A percentile compares a stretch with the other conserved stretches of the same genome.
Conservation (phyloP, 2,113 vertebrate species). For the Mesitornis unicolor region DNA sequence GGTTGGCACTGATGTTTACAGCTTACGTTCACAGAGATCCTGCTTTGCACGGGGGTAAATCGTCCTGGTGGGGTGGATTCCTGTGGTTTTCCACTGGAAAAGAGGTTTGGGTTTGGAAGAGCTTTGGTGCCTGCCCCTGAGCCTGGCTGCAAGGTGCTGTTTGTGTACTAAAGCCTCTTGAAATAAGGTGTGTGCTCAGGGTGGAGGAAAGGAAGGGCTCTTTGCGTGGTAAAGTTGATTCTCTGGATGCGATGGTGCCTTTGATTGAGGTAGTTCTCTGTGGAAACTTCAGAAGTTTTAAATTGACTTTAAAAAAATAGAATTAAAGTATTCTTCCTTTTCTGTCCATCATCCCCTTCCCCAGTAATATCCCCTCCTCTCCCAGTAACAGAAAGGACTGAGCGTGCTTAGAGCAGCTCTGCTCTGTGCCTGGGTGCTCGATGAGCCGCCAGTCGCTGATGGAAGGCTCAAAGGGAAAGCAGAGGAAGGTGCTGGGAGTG, state of each 20-base stretch:
- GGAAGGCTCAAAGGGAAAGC: not conserved
- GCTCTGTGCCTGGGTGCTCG: rapidly evolving
- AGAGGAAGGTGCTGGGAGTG: not conserved
- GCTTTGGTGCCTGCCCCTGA: not conserved
- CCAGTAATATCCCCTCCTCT: not conserved
- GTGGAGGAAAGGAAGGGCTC: not conserved
- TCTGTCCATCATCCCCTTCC: not conserved
- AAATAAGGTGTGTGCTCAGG: not conserved
- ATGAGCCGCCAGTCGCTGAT: not conserved
- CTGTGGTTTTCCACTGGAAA: not conserved
- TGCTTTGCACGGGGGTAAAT: not conserved
- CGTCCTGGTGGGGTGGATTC: not conserved
- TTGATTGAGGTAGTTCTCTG: not conserved
- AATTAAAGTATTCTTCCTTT: too few species aligned
- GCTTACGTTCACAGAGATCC: not conserved
- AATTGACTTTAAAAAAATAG: not conserved
- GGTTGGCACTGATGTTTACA: not conserved
- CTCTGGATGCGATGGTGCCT: not conserved
- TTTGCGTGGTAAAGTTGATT: not conserved
- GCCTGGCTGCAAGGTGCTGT: not conserved
- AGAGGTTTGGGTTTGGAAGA: too few species aligned
- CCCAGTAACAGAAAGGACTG: not conserved
- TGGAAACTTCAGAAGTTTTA: not conserved
- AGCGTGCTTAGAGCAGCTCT: not conserved
- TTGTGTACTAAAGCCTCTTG: not conserved